Evolutionary conservation across 2,888 invertebrate species (phyloP).

Genomic region (Eudasyphora cyanicolor): DNA sequence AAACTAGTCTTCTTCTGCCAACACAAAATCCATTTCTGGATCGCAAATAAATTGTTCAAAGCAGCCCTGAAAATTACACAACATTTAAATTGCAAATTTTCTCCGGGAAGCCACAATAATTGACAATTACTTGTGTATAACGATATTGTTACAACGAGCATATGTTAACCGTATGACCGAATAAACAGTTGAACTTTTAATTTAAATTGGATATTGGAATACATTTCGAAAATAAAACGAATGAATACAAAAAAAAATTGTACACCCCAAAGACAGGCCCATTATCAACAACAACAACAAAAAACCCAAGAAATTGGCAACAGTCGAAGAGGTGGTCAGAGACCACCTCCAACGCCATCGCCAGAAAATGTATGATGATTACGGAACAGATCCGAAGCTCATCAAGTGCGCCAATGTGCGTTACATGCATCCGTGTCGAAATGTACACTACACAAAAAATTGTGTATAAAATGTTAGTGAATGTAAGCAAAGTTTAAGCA

Average conservation of each 20-base stretch:
- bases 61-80: too few species aligned
- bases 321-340: background rate
- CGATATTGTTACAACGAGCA: background rate
- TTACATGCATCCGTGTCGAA: background rate
- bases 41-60: too few species aligned
- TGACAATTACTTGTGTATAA: background rate
- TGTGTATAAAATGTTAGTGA: too few species aligned
- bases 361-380: background rate
- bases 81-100: background rate
- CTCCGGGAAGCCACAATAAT: background rate
- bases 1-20: too few species aligned
- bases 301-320: background rate
- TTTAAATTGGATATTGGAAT: background rate
- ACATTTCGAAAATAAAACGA: background rate
- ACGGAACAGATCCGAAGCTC: background rate
- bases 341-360: background rate
- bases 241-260: too few species aligned
- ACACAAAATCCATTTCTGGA: too few species aligned
- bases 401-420: background rate
- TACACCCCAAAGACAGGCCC: background rate
- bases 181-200: conserved; percentile 5
- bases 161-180: background rate
- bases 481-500: too few species aligned
- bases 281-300: background rate
- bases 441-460: background rate